Base-by-base conservation (phyloP, 2,797 vertebrate genomes). In the Uromys caudimaculatus region DNA sequence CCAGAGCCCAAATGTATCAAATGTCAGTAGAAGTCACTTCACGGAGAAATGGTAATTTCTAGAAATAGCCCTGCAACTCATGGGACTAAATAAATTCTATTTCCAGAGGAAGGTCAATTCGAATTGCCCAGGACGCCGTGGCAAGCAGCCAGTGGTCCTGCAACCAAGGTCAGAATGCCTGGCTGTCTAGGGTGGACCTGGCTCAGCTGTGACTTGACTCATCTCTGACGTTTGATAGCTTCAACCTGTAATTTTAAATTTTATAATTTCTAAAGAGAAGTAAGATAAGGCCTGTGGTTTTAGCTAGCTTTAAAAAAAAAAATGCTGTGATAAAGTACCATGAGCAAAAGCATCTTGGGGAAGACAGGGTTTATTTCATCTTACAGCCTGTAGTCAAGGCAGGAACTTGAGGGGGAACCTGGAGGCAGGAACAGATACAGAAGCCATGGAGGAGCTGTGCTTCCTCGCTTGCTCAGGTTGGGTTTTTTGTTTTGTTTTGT, bases 61-160 rank as follows among this genome's bases (percentile, higher is more conserved):
- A 84, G 73, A 92, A 93, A 87, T 60, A 91, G 78, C 79, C 54
- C 76, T 90, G 12, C 88, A 88, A 77, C 64, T 94, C 84, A 90
- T 16, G 52, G 44, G 9, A 89, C 60, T 14, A 88, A 85, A 75
- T 85, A 32, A 78, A 84, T 64, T 93, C 69, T 58, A 44, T 24
- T 82, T 17, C 50, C 81, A 94, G 84, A 90, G 71, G 64, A 93
- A 95, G 44, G 54, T 81, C 54, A 6, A 41, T 17, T 90, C 21
- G 58, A 87, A 85, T 71, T 60, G 64, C 27, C 56, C 8, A 35
- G 58, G 64, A 52, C 35, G 21, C n/a, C 35, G 8, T 27, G 24
- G 27, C 11, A 73, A 77, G 62, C 4, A 17, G 35, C 50, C 47
- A 6, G 3, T 52, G 52, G 13, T 44, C 0, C 3, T 71, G n/a